These are phyloP conservation scores for Enteromius argenteus DNA, from an alignment of 2,797 vertebrate genomes.

Conservation along the genomic window DNA sequence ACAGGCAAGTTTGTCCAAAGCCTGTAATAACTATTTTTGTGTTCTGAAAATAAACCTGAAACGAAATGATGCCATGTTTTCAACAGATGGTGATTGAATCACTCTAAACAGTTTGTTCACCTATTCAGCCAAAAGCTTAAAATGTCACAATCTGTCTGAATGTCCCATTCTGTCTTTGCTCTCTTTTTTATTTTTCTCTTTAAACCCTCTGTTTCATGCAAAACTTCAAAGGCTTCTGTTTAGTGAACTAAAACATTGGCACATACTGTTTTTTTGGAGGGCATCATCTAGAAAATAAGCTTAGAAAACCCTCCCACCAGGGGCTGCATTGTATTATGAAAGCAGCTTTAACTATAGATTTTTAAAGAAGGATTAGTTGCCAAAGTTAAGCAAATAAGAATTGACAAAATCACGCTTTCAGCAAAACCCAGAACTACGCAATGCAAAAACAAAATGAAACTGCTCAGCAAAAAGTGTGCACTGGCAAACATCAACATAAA, in stretches of 20 bases:
- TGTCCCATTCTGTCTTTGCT: constrained; percentile 34
- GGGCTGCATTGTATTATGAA: constrained; percentile 35
- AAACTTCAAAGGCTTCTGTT: constrained; percentile 39
- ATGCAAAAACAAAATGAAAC: constrained; percentile 33
- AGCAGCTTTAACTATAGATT: constrained; percentile 47
- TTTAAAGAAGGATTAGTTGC: constrained; percentile 54
- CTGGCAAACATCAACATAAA: constrained; percentile 54
- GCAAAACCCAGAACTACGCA: constrained; percentile 52
- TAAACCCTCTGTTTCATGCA: constrained; percentile 29
- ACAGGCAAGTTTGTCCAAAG: constrained; percentile 7
- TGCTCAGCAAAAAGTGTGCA: constrained; percentile 59
- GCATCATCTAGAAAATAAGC: constrained; percentile 43
- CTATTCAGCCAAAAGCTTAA: constrained; percentile 40
- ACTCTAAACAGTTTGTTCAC: constrained; percentile 51
- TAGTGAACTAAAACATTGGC: constrained; percentile 42
- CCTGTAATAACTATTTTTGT: constrained; percentile 1
- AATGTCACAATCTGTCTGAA: constrained; percentile 52
- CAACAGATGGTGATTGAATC: constrained; percentile 48
- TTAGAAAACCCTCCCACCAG: background rate
- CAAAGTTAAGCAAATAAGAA: constrained; percentile 58
- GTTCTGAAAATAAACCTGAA: constrained; percentile 25
- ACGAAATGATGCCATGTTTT: constrained; percentile 18
- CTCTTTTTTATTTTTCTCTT: constrained; percentile 27
- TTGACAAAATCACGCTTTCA: constrained; percentile 58
- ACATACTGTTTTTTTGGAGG: constrained; percentile 40